Evolutionary conservation across 1,140 invertebrate genomes (phyloP), one percentile per base, ranked within the genome.

Genomic region (Pseudomyrmex pallidus): DNA sequence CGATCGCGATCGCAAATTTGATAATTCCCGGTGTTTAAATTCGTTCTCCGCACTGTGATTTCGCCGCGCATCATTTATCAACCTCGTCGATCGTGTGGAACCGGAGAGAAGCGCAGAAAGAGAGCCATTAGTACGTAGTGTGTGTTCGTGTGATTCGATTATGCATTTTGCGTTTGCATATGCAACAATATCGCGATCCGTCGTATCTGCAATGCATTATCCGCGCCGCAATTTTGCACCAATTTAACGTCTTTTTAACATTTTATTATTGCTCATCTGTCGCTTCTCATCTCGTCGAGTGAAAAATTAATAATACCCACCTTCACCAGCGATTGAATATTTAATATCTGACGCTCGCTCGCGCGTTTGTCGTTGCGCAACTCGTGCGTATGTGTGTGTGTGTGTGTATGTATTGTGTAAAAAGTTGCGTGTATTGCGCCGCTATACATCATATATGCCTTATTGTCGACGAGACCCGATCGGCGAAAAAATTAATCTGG

Each of bases 21-120:
- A 78, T 70, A 78, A 72, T 72, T 20, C 12, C 12, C 15, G 7
- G 35, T 72, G 76, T 59, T 80, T 70, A 70, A 80, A 80, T 80
- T 59, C 66, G 66, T 59, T 22, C 20, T n/a, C 35, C 12, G 13
- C 20, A 7, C 35, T 35, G 35, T 44, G 66, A 64, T 78, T 78
- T 35, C 35, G 5, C 35, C 66, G 54, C 59, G 54, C 54, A 78
- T 80, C 54, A 72, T 80, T 80, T 80, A 70, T 68, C 64, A 35
- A 67, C 20, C 3, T 17, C 52, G 17, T 15, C 17, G 44, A 1
- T 17, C 20, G 56, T 35, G 35, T 35, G 67, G 44, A 54, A 56
- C 7, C 12, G 54, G 17, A 72, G 25, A n/a, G 59, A 50, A 13
- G 50, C 46, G 7, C 35, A 15, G 57, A 44, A 25, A 46, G 44